Base-by-base conservation (phyloP, 2,797 vertebrate species). In the Tokudaia tokunoshimensis region DNA sequence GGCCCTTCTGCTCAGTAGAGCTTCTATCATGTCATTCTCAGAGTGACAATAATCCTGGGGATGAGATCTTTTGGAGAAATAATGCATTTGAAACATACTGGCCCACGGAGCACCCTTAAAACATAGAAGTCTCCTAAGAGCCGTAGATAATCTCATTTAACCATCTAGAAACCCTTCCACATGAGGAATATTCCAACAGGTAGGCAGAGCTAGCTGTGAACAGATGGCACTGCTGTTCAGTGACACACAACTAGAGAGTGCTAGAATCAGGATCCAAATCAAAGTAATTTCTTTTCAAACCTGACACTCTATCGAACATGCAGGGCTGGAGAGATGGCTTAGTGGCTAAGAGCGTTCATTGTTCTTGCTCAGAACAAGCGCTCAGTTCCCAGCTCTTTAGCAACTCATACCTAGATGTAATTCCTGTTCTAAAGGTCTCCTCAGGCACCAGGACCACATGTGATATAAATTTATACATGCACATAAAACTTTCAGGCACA, bases 1-100 rank as follows among this genome's bases (percentile, higher is more conserved):
- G 19, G 29, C 6, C 91, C 65, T 22, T 13, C 84, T 44, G 13
- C 31, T 75, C 78, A 55, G 1, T 9, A 70, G 55, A 87, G 4
- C 61, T 95, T 96, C 74, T 80, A 55, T 63, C 63, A 72, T 88
- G 63, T 65, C n/a, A 79, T 80, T 91, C 89, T 96, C 34, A 89
- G 52, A 59, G 65, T 80, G 44, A 75, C 81, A 83, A 50, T 29
- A 75, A 15, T 76, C 86, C 76, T 44, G 1, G 19, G 4, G 10
- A 55, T 50, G 94, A 72, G 87, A 85, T 67, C 72, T 92, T 94
- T 52, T 72, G 47, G 31, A 57, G 47, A 92, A 94, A 89, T 57
- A 10, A 6, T 26, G 8, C 17, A 7, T 81, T 84, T 95, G 75
- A 83, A 81, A 67, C n/a, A 94, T 19, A 1, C 29, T 82, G 22